Percentiles rank a stretch among this genome's conserved stretches.
phyloP scores from a whole-genome alignment of 1,140 invertebrate genomes.

The Lordiphosa stackelbergi region DNA sequence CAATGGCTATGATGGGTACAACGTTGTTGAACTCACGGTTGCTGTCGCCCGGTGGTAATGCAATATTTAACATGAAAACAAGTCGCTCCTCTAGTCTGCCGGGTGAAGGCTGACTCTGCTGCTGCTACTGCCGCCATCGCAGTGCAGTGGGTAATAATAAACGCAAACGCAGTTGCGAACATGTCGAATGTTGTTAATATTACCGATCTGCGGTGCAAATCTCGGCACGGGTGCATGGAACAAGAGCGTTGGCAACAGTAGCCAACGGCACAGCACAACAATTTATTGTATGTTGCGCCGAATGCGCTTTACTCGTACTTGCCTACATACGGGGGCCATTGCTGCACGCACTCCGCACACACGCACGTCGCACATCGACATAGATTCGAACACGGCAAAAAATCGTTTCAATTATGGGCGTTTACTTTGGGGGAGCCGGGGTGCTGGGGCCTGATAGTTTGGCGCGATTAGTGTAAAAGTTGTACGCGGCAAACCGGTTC shows the following conservation, averaged over 20 bases:
- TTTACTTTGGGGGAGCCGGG: too few relatives aligned
- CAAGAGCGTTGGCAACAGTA: slow-evolving; percentile 34
- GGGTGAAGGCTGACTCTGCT: slow-evolving; percentile 10
- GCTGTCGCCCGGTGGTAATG: slow-evolving; percentile 43
- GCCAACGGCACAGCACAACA: slow-evolving; percentile 42
- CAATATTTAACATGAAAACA: slow-evolving; percentile 43
- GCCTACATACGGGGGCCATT: neutral
- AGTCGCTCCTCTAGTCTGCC: slow-evolving; percentile 14
- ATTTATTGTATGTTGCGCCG: slow-evolving; percentile 58
- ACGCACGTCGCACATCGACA: slow-evolving; percentile 25
- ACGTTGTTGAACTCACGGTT: slow-evolving; percentile 36
- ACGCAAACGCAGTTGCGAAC: slow-evolving; percentile 53
- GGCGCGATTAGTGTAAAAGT: slow-evolving; percentile 40
- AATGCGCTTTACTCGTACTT: slow-evolving; percentile 63
- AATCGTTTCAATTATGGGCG: too few relatives aligned
- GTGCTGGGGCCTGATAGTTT: slow-evolving; percentile 11
- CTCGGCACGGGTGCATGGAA: slow-evolving; percentile 23
- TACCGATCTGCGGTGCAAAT: slow-evolving; percentile 39
- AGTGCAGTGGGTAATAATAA: slow-evolving; percentile 53
- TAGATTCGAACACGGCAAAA: slow-evolving; percentile 3
- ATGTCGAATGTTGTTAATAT: slow-evolving; percentile 63
- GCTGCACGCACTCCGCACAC: slow-evolving; percentile 42
- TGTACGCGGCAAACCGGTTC: slow-evolving; percentile 44
- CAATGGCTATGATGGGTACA: slow-evolving; percentile 10
- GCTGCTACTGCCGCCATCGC: slow-evolving; percentile 4